Conservation (phyloP, 1,140 invertebrate species). For the Centruroides vittatus region DNA sequence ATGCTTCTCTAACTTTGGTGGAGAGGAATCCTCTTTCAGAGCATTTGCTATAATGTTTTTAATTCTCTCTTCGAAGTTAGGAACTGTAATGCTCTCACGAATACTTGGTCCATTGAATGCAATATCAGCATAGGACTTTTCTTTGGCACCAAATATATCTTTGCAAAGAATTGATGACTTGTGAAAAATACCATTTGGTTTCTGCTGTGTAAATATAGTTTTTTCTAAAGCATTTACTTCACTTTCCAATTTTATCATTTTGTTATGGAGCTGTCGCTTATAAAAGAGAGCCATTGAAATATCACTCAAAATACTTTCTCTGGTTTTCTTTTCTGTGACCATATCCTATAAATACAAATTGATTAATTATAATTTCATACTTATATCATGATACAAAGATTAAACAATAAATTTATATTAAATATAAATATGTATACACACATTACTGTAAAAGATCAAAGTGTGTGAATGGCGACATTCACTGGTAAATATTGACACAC, state of each 20-base stretch:
- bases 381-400: too few species aligned
- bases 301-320: slow-evolving; percentile 67
- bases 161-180: too few species aligned
- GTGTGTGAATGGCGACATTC: too few species aligned
- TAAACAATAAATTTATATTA: too few species aligned
- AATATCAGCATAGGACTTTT: too few species aligned
- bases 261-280: slow-evolving; percentile 59
- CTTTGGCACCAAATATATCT: too few species aligned
- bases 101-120: slow-evolving; percentile 3
- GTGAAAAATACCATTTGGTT: background rate
- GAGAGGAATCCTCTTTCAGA: slow-evolving; percentile 54
- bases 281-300: slow-evolving; percentile 65
- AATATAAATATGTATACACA: too few species aligned
- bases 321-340: slow-evolving; percentile 20
- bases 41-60: slow-evolving; percentile 84
- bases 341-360: too few species aligned
- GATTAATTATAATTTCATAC: too few species aligned
- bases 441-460: too few species aligned
- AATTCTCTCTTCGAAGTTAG: slow-evolving; percentile 78
- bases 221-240: slow-evolving; percentile 59
- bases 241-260: slow-evolving; percentile 55
- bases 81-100: slow-evolving; percentile 33
- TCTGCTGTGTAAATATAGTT: slow-evolving; percentile 39
- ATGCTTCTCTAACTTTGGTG: background rate
- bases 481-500: too few species aligned